Conservation (phyloP, 2,797 vertebrate species). For the Bufotes viridis region DNA sequence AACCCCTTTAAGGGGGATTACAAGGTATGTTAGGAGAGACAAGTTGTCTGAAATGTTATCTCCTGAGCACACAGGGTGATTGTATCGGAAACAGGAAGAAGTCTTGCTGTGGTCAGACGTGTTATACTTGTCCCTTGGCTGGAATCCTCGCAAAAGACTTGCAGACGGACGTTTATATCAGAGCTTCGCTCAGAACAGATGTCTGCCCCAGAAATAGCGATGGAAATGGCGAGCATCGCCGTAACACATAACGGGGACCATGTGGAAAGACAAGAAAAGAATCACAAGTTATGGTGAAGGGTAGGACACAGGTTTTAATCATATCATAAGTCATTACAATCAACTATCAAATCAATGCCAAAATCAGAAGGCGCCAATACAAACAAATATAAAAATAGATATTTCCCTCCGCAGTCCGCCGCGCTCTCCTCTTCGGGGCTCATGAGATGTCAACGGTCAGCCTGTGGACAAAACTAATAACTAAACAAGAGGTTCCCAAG, state of each 20-base stretch:
- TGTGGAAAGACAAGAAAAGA: neutral
- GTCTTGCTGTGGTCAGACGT: neutral
- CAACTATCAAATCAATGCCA: neutral
- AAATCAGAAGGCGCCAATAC: conserved; percentile 6
- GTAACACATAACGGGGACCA: no score
- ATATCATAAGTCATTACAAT: conserved; percentile 11
- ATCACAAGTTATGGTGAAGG: neutral
- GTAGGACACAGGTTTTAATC: conserved; percentile 19
- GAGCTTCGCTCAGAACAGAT: neutral
- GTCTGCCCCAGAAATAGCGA: neutral
- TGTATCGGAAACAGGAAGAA: neutral
- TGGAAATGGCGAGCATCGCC: neutral
- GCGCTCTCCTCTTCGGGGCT: neutral
- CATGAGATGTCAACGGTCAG: neutral
- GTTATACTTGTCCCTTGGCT: neutral
- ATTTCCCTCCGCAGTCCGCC: neutral
- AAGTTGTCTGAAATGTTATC: no score
- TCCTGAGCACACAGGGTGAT: no score
- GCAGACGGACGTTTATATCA: neutral
- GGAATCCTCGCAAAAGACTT: neutral
- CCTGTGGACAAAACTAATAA: conserved; percentile 7
- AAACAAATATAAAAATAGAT: conserved; percentile 20
- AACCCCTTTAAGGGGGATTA: no score
- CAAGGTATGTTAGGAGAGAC: neutral
- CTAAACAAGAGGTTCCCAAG: neutral